These are phyloP conservation scores for Silurus lanzhouensis DNA, from an alignment of 2,797 vertebrate genomes.

Conservation along the genomic window DNA sequence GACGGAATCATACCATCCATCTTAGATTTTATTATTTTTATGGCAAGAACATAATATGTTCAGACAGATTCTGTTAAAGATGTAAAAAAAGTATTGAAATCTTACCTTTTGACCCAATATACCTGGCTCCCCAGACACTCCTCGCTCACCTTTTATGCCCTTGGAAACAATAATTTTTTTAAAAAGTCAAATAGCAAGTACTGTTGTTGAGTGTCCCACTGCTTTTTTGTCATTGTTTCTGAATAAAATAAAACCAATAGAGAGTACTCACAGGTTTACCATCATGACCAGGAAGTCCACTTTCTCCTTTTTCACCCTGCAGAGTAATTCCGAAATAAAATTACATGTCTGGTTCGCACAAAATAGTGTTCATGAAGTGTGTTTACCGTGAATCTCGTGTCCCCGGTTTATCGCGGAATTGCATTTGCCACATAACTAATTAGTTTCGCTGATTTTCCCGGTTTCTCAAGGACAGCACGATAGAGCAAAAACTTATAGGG, in stretches of 20 bases:
- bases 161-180: conserved; percentile 30
- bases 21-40: background rate
- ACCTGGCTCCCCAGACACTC: conserved; percentile 66
- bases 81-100: background rate
- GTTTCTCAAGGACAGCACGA: too few relatives aligned
- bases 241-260: background rate
- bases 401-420: too few relatives aligned
- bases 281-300: conserved; percentile 72
- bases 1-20: background rate
- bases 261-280: conserved; percentile 79
- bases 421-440: too few relatives aligned
- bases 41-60: background rate
- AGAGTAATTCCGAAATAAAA: conserved; percentile 17
- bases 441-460: too few relatives aligned
- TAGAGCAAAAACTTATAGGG: background rate
- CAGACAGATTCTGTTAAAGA: background rate
- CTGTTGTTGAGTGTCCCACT: background rate
- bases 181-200: background rate
- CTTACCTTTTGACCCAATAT: conserved; percentile 69
- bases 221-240: background rate
- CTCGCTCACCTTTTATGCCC: conserved; percentile 68
- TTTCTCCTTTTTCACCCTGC: conserved; percentile 73
- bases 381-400: too few relatives aligned
- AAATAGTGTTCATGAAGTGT: background rate
- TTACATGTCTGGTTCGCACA: background rate